Percentiles rank a stretch among this genome's conserved stretches.
These are phyloP conservation scores for Atrichornis clamosus DNA, from an alignment of 2,113 vertebrate species.

Conservation along the genomic window DNA sequence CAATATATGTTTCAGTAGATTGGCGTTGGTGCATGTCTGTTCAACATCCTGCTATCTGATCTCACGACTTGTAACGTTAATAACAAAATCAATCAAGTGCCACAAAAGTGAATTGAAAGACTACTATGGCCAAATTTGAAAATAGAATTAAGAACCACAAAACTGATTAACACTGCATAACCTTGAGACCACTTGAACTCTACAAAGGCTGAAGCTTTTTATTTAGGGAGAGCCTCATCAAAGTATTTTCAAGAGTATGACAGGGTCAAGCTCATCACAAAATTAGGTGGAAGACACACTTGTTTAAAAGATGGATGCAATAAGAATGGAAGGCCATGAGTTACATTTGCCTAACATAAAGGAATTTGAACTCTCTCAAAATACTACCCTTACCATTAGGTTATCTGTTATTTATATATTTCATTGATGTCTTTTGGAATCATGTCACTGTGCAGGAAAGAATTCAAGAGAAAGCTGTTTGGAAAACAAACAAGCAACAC, in stretches of 20 bases:
- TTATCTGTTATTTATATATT: neutral
- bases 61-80: neutral
- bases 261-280: neutral
- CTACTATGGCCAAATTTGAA: neutral
- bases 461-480: neutral
- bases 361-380: neutral
- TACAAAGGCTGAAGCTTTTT: neutral
- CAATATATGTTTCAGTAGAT: neutral
- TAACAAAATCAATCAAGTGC: slow-evolving; percentile 30
- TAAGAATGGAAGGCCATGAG: neutral
- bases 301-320: neutral
- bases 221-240: neutral
- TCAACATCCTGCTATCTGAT: neutral
- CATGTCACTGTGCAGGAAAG: neutral
- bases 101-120: neutral
- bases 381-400: neutral
- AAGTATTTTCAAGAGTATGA: neutral
- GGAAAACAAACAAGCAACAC: neutral
- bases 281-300: neutral
- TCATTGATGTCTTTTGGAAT: neutral
- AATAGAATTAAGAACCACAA: slow-evolving; percentile 1
- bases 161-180: slow-evolving; percentile 10
- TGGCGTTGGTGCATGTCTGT: neutral
- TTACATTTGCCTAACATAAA: neutral
- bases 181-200: neutral